Conservation (phyloP, 1,140 invertebrate genomes). For the Hypothenemus hampei region DNA sequence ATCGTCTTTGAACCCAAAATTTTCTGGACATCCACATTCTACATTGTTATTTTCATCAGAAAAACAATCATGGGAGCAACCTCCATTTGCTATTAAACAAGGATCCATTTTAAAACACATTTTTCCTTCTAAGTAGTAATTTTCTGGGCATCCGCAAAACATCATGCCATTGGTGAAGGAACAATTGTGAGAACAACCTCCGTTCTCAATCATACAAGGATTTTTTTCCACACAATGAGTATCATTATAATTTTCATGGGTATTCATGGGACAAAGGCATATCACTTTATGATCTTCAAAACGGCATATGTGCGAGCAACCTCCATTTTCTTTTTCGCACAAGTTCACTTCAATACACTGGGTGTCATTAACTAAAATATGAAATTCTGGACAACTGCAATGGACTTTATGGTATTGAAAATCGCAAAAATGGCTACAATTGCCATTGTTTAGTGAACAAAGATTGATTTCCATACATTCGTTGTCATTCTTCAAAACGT, state of each 20-base stretch:
- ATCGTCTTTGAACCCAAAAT: constrained; percentile 47
- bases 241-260: constrained; percentile 27
- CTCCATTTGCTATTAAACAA: constrained; percentile 56
- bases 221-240: constrained; percentile 33
- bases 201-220: constrained; percentile 48
- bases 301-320: constrained; percentile 47
- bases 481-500: constrained; percentile 39
- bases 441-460: constrained; percentile 50
- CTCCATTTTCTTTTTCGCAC: constrained; percentile 48
- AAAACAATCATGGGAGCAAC: constrained; percentile 59
- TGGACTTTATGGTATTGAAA: constrained; percentile 23
- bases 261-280: constrained; percentile 49
- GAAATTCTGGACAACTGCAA: constrained; percentile 32
- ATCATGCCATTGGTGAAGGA: constrained; percentile 26
- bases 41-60: constrained; percentile 49
- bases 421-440: constrained; percentile 49
- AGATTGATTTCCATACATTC: constrained; percentile 21
- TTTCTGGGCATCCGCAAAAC: constrained; percentile 70
- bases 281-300: constrained; percentile 31
- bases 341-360: constrained; percentile 42
- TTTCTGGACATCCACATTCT: constrained; percentile 57
- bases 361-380: constrained; percentile 42
- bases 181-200: constrained; percentile 62
- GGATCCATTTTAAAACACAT: constrained; percentile 52
- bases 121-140: constrained; percentile 55